Evolutionary conservation across 1,140 invertebrate genomes (phyloP).

Genomic region (Bilobella aurantiaca): DNA sequence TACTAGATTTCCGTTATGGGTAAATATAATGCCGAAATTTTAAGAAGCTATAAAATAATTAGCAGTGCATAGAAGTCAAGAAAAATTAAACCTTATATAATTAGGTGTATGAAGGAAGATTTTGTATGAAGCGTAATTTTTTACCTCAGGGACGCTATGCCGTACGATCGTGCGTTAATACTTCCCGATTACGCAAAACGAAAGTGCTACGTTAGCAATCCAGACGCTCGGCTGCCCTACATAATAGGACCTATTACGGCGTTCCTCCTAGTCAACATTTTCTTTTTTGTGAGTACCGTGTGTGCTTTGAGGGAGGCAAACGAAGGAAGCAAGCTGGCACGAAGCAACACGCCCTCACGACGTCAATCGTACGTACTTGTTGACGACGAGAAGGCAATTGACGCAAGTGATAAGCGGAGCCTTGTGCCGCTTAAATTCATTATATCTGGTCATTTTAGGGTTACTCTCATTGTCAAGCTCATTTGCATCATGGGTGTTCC

Average conservation of each 20-base stretch:
- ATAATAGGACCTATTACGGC: background rate
- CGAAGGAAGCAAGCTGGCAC: background rate
- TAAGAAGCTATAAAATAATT: background rate
- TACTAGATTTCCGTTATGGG: background rate
- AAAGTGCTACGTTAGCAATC: conserved; percentile 1
- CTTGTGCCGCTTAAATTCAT: background rate
- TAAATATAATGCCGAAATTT: background rate
- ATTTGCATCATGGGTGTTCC: background rate
- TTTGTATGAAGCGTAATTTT: too few relatives aligned
- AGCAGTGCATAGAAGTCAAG: background rate
- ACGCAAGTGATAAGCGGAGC: background rate
- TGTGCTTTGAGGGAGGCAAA: background rate
- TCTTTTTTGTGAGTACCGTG: background rate
- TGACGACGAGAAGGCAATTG: background rate
- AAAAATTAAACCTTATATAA: background rate
- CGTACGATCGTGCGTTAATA: background rate
- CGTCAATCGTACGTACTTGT: background rate
- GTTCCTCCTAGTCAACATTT: background rate
- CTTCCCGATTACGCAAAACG: background rate
- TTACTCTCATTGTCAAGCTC: background rate
- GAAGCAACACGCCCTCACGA: background rate
- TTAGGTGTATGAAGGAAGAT: too few relatives aligned
- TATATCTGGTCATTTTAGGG: background rate
- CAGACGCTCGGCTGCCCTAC: background rate
- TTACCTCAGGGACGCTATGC: background rate